Evolutionary conservation across 2,888 invertebrate species (phyloP).

Genomic region (Perithous albicinctus): DNA sequence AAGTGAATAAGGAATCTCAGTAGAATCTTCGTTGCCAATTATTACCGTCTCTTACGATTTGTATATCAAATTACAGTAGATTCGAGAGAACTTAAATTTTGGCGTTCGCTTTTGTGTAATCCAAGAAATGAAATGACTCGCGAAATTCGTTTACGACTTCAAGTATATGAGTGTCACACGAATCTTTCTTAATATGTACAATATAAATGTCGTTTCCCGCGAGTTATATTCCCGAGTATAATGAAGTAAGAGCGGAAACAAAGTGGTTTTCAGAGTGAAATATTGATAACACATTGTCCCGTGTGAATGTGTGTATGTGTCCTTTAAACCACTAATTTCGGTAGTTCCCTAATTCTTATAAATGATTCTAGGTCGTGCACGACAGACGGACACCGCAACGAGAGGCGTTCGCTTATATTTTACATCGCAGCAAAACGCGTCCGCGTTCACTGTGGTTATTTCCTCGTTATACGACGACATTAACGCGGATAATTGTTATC

Average conservation of each 20-base stretch:
- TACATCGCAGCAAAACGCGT: neutral
- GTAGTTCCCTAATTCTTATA: constrained; percentile 14
- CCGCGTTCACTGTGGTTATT: constrained; percentile 20
- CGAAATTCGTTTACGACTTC: neutral
- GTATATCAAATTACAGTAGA: neutral
- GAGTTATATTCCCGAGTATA: neutral
- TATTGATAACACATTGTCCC: neutral
- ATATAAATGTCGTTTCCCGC: neutral
- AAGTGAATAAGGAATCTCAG: neutral
- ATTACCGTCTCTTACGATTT: neutral
- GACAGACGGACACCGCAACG: neutral
- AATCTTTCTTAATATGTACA: neutral
- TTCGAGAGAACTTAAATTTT: neutral
- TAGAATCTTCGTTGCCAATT: neutral
- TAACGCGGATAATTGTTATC: constrained; percentile 41
- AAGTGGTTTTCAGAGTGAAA: neutral
- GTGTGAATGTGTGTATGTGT: too few relatives aligned
- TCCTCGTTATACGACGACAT: constrained; percentile 35
- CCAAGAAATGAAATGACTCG: neutral
- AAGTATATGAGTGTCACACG: too few relatives aligned
- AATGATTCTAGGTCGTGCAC: neutral
- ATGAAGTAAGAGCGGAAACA: neutral
- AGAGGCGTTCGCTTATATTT: neutral
- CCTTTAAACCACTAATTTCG: neutral
- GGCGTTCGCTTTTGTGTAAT: neutral